phyloP scores from a whole-genome alignment of 2,113 vertebrate species.

The Psettodes erumei region DNA sequence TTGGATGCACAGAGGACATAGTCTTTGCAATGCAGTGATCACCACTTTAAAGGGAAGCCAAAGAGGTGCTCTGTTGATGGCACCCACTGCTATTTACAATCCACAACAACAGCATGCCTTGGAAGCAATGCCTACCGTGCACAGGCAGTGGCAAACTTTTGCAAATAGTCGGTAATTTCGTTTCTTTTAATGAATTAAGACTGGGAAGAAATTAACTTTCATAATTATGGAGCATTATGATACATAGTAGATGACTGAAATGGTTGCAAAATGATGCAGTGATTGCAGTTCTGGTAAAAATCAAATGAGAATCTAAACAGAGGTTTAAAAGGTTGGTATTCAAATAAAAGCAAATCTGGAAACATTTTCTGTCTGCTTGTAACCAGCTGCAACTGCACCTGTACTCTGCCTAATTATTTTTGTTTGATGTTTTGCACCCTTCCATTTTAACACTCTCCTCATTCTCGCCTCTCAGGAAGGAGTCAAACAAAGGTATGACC shows the following conservation, averaged over 20 bases:
- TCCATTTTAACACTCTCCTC: background rate
- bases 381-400: background rate
- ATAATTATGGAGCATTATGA: conserved; percentile 6
- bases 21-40: conserved; percentile 32
- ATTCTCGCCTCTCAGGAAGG: background rate
- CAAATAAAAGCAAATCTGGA: background rate
- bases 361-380: background rate
- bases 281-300: background rate
- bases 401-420: background rate
- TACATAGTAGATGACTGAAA: background rate
- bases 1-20: conserved; percentile 26
- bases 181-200: background rate
- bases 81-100: background rate
- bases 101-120: conserved; percentile 5
- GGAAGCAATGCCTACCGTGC: too few species aligned
- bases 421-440: background rate
- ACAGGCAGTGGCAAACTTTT: background rate
- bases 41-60: conserved; percentile 19
- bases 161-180: conserved; percentile 6
- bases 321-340: background rate
- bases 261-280: background rate
- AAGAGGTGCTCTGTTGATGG: conserved; percentile 19
- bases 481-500: conserved; percentile 5
- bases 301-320: background rate
- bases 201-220: background rate